Conservation (phyloP, 1,140 invertebrate species). For the Pentalonia nigronervosa region DNA sequence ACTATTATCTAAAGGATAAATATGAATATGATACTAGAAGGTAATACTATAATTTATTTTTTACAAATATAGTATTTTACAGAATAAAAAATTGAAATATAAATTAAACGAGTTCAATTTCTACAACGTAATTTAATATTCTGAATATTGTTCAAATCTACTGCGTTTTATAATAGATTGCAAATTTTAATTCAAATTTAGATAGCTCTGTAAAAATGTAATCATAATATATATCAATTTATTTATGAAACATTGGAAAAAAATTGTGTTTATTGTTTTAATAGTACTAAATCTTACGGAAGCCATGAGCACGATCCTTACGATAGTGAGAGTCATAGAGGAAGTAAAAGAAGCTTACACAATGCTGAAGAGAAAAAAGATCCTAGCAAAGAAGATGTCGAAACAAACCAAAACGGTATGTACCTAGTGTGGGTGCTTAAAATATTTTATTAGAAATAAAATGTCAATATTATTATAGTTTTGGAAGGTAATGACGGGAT, state of each 20-base stretch:
- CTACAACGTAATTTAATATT: background rate
- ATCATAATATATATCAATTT: background rate
- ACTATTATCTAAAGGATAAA: constrained; percentile 41
- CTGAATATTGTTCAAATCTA: background rate
- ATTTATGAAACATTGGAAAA: background rate
- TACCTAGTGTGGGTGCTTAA: constrained; percentile 61
- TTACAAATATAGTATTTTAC: background rate
- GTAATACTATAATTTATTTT: background rate
- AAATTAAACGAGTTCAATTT: background rate
- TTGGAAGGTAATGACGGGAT: constrained; percentile 11
- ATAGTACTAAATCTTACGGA: constrained; percentile 89
- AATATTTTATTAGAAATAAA: background rate
- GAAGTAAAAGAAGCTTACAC: constrained; percentile 80
- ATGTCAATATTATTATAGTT: background rate
- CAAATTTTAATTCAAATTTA: background rate
- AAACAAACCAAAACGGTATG: constrained; percentile 60
- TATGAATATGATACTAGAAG: constrained; percentile 50
- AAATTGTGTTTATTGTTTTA: constrained; percentile 23
- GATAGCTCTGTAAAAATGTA: background rate
- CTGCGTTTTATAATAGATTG: background rate
- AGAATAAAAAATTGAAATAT: background rate
- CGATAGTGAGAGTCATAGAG: constrained; percentile 88
- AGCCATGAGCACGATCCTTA: constrained; percentile 89
- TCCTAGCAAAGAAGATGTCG: constrained; percentile 88
- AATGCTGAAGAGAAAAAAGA: constrained; percentile 86